Evolutionary conservation across 1,140 invertebrate genomes (phyloP).

Genomic region (Sweltsa coloradensis): DNA sequence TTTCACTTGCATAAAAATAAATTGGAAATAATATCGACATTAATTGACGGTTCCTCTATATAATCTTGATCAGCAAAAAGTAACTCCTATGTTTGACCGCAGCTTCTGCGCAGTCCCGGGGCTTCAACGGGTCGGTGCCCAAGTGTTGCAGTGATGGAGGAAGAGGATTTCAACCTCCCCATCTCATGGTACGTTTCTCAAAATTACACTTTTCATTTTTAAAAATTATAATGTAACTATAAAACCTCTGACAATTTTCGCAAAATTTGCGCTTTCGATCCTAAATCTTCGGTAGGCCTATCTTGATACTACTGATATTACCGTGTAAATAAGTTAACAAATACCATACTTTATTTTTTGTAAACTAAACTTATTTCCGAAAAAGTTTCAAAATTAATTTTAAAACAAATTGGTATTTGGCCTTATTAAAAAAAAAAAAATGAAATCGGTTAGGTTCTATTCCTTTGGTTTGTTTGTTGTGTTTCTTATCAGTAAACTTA

Average conservation of each 20-base stretch:
- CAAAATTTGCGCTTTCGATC: no score
- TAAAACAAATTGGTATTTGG: no score
- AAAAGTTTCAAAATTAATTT: no score
- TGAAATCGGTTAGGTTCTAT: no score
- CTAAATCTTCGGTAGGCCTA: no score
- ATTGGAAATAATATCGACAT: neutral
- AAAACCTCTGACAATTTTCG: neutral
- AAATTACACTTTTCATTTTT: slow-evolving; percentile 7
- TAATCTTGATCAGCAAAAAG: neutral
- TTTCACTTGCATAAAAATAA: neutral
- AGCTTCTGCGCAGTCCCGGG: slow-evolving; percentile 39
- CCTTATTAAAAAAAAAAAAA: no score
- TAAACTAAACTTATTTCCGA: no score
- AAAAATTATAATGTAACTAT: slow-evolving; percentile 2
- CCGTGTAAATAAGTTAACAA: no score
- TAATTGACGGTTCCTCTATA: neutral
- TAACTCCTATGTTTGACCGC: slow-evolving; percentile 8
- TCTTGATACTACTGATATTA: no score
- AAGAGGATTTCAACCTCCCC: slow-evolving; percentile 39
- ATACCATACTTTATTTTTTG: no score
- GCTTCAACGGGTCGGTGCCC: slow-evolving; percentile 69
- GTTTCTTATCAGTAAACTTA: no score
- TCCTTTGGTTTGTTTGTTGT: no score
- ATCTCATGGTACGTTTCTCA: slow-evolving; percentile 39
- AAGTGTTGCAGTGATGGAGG: slow-evolving; percentile 60